Conservation (phyloP, 1,140 invertebrate genomes). For the Macrobrachium rosenbergii region DNA sequence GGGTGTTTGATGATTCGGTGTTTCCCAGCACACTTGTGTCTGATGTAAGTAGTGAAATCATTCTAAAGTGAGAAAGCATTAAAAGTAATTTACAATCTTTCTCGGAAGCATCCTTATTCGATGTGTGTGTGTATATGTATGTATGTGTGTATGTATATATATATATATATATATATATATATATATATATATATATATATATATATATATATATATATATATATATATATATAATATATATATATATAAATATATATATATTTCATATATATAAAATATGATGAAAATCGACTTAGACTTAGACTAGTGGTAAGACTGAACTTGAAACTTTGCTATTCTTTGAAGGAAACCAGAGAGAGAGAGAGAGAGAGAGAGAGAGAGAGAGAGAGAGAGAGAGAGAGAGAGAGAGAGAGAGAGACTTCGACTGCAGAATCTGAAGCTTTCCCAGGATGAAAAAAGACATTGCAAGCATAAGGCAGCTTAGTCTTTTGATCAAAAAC, state of each 20-base stretch:
- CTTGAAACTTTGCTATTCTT: too few relatives aligned
- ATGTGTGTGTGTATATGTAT: slow-evolving; percentile 4
- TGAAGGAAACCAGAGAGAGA: too few relatives aligned
- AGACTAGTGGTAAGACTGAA: background rate
- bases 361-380: background rate
- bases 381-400: background rate
- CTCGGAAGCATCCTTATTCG: background rate
- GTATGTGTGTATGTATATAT: slow-evolving; percentile 21
- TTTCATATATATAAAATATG: slow-evolving; percentile 18
- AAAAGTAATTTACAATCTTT: background rate
- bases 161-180: slow-evolving; percentile 29
- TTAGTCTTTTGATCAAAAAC: too few relatives aligned
- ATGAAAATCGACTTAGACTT: too few relatives aligned
- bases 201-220: slow-evolving; percentile 25
- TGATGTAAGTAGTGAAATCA: background rate
- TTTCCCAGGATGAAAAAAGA: too few relatives aligned
- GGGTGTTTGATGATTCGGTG: slow-evolving; percentile 3
- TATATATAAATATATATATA: slow-evolving; percentile 31
- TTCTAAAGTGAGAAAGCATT: background rate
- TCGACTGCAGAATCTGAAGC: too few relatives aligned
- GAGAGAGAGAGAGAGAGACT: background rate
- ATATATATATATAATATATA: slow-evolving; percentile 18
- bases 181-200: slow-evolving; percentile 30
- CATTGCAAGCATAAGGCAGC: too few relatives aligned
- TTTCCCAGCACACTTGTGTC: background rate